phyloP scores from a whole-genome alignment of 2,113 vertebrate genomes.

The Rattus rattus region DNA sequence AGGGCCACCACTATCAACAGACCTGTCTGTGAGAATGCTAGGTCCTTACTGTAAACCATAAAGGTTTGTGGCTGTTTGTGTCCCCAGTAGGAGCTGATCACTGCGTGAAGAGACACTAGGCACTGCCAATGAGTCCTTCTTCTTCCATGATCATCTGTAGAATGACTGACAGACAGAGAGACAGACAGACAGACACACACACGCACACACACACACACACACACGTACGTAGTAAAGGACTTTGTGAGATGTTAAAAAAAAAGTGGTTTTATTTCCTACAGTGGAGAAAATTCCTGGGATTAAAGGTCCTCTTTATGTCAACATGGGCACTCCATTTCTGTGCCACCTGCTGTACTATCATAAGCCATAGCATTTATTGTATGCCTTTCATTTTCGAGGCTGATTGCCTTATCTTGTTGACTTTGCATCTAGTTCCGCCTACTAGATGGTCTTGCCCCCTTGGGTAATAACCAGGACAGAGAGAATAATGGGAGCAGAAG shows the following conservation, averaged over 20 bases:
- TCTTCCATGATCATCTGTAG: not conserved
- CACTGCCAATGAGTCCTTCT: not conserved
- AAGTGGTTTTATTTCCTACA: not conserved
- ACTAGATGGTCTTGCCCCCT: not conserved
- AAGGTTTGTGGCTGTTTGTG: not conserved
- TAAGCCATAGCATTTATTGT: not conserved
- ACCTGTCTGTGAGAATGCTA: not conserved
- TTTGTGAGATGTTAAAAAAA: slow-evolving; percentile 8
- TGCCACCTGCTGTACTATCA: not conserved
- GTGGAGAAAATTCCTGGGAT: not conserved
- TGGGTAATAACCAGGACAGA: not conserved
- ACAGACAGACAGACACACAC: too few species aligned
- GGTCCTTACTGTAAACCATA: not conserved
- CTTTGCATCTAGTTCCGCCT: not conserved
- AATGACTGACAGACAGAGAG: not conserved
- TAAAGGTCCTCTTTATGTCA: slow-evolving; percentile 36
- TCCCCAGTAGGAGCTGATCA: not conserved
- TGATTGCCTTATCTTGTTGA: not conserved
- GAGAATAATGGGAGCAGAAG: not conserved
- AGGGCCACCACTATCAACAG: not conserved
- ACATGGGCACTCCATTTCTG: not conserved
- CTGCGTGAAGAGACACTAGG: not conserved
- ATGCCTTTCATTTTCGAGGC: not conserved
- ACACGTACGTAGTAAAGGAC: not conserved
- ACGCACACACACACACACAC: too few species aligned